These are phyloP conservation scores for Psylliodes chrysocephalus DNA, from an alignment of 2,888 invertebrate species.

Conservation along the genomic window DNA sequence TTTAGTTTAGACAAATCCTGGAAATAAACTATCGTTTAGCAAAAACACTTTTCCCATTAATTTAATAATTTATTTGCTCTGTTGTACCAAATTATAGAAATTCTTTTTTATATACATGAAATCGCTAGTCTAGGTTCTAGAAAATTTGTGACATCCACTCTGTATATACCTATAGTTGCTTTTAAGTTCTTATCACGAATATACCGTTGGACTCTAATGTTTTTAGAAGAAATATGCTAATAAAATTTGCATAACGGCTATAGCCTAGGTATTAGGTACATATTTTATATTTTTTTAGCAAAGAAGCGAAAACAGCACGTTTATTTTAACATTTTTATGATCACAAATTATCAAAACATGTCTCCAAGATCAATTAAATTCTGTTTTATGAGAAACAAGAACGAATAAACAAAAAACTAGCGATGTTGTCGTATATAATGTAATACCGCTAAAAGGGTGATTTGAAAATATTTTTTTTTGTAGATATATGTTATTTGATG, in stretches of 20 bases:
- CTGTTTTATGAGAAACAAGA: background rate
- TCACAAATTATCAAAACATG: background rate
- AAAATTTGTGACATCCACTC: background rate
- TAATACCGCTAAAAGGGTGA: too few relatives aligned
- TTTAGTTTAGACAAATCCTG: too few relatives aligned
- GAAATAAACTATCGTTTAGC: too few relatives aligned
- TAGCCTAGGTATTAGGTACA: background rate
- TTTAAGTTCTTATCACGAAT: background rate
- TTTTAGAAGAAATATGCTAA: slow-evolving; percentile 8
- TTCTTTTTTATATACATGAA: too few relatives aligned
- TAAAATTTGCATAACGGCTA: slow-evolving; percentile 7
- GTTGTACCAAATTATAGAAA: too few relatives aligned
- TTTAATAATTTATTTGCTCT: too few relatives aligned
- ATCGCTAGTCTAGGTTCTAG: too few relatives aligned
- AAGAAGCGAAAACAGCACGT: background rate
- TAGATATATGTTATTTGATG: too few relatives aligned
- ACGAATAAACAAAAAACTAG: background rate
- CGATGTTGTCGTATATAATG: too few relatives aligned
- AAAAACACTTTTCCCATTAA: too few relatives aligned
- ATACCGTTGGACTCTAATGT: slow-evolving; percentile 7
- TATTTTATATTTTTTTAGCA: slow-evolving; percentile 4
- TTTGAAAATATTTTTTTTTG: too few relatives aligned
- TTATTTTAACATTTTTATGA: background rate
- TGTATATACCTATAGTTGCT: background rate
- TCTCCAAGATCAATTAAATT: background rate